Evolutionary conservation across 2,888 invertebrate genomes (phyloP), one percentile per base, ranked within the genome.

Genomic region (Falcaria lacertinaria): DNA sequence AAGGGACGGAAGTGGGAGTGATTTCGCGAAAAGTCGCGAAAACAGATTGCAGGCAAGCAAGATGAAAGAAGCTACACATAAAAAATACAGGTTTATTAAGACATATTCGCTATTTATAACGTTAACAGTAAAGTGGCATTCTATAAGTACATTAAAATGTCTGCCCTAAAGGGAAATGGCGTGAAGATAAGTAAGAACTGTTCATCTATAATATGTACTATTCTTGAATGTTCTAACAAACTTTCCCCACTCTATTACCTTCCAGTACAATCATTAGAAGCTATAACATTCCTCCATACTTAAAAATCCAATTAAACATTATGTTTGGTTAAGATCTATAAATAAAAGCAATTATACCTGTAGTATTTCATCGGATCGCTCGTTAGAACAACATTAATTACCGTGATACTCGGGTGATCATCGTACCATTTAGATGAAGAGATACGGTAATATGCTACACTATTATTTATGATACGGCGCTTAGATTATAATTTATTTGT

Each of bases 301-400:
- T 11, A 37, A 37, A 37, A 37, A 14, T 37, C 37, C 37, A 37
- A 37, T 37, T 37, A 37, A 45, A 53, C 43, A 34, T 41, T 55
- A 57, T 60, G 52, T 68, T 66, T 63, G 59, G 60, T 64, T 60
- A 58, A 51, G 45, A 41, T 39, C 52, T 45, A 66, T 66, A 68
- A 67, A 69, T 69, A 57, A 60, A 6, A 35, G 50, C 51, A 64
- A 69, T 69, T 64, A 67, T 56, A 54, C 45, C 47, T 64, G 63
- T 57, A 57, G 69, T 54, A 64, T 50, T 48, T 41, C 48, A 42
- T 50, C 48, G 55, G 55, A 57, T 50, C 46, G 50, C 56, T 64
- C 63, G 67, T 59, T 68, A 64, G 50, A 47, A 48, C 53, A 48
- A 41, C 51, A 57, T 63, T 63, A 56, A 60, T 63, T 47, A 47